These are phyloP conservation scores for Oppia nitens DNA, from an alignment of 1,140 invertebrate species.

Conservation along the genomic window DNA sequence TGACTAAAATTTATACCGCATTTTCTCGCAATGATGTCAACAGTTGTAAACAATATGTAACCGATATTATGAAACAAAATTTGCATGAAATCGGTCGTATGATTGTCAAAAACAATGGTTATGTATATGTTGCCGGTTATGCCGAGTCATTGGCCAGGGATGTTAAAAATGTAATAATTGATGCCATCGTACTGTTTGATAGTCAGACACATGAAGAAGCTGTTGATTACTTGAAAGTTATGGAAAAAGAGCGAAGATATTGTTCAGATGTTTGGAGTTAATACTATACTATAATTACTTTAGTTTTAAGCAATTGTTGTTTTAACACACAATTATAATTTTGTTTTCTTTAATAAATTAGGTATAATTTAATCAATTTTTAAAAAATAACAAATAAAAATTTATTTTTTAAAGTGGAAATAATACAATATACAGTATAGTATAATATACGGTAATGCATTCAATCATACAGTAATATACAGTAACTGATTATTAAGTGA, in stretches of 20 bases:
- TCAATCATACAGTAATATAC: too few species aligned
- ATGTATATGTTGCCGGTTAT: conserved; percentile 97
- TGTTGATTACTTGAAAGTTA: conserved; percentile 78
- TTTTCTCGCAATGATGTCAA: conserved; percentile 82
- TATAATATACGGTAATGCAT: too few species aligned
- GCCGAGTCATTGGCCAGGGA: conserved; percentile 95
- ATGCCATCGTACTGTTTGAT: conserved; percentile 60
- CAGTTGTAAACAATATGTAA: conserved; percentile 80
- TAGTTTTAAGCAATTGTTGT: too few species aligned
- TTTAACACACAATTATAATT: too few species aligned
- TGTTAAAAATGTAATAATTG: conserved; percentile 75
- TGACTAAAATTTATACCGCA: conserved; percentile 56
- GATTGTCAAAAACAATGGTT: conserved; percentile 67
- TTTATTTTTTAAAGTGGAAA: too few species aligned
- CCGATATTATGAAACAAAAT: conserved; percentile 74
- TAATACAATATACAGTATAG: too few species aligned
- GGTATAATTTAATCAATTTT: too few species aligned
- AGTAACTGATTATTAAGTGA: too few species aligned
- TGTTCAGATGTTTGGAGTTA: conserved; percentile 86
- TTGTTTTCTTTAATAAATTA: too few species aligned
- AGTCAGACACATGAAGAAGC: conserved; percentile 68
- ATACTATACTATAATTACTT: too few species aligned
- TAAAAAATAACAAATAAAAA: too few species aligned
- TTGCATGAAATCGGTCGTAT: conserved; percentile 78
- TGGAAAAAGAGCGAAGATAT: conserved; percentile 93